Evolutionary conservation across 2,888 invertebrate genomes (phyloP).

Genomic region (Aleiodes alternator): DNA sequence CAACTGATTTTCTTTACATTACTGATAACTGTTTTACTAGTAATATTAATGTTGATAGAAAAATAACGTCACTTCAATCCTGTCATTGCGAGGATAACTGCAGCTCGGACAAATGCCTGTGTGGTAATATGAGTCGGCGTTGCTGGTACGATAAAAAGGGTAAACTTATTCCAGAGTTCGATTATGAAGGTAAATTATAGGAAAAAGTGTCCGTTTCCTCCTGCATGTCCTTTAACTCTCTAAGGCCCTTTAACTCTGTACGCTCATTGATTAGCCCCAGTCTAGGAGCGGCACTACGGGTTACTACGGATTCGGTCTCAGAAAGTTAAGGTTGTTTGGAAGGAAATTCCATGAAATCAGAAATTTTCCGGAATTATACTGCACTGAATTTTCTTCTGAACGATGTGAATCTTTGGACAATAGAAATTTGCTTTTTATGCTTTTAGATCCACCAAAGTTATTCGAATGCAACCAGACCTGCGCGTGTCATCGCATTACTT

Average conservation of each 20-base stretch:
- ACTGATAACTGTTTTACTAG: conserved; percentile 85
- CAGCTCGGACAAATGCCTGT: conserved; percentile 80
- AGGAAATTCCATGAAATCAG: too few species aligned
- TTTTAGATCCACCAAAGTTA: conserved; percentile 89
- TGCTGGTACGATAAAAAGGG: conserved; percentile 89
- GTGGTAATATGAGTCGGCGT: conserved; percentile 85
- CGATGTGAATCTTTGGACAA: background rate
- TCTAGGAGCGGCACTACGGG: too few species aligned
- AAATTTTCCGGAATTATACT: too few species aligned
- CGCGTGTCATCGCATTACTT: conserved; percentile 87
- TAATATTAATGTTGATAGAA: conserved; percentile 82
- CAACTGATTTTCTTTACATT: conserved; percentile 87
- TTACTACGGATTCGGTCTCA: too few species aligned
- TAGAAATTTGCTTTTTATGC: conserved; percentile 40
- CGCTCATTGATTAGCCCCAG: too few species aligned
- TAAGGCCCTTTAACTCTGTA: too few species aligned
- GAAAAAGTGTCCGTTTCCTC: background rate
- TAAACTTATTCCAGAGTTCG: conserved; percentile 85
- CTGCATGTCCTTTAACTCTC: too few species aligned
- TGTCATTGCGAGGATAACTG: conserved; percentile 78
- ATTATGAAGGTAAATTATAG: conserved; percentile 79
- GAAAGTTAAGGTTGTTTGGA: too few species aligned
- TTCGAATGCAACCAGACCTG: conserved; percentile 95
- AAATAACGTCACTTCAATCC: conserved; percentile 83
- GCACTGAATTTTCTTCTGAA: too few species aligned